These are phyloP conservation scores for Hydrolagus affinis DNA, from an alignment of 2,113 vertebrate genomes.

Conservation along the genomic window DNA sequence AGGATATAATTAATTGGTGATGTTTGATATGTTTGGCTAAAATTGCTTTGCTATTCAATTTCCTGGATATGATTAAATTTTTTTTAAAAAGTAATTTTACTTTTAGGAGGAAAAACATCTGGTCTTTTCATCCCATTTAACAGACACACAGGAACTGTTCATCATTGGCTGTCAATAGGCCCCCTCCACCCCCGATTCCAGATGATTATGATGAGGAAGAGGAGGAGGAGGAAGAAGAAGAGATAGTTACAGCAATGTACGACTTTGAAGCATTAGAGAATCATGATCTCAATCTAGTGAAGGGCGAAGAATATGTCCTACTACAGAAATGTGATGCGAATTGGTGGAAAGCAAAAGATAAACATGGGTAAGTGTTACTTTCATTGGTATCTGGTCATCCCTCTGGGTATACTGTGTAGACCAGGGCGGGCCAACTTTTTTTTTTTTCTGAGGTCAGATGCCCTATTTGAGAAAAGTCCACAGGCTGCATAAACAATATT, in stretches of 20 bases:
- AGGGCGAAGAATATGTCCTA: conserved; percentile 74
- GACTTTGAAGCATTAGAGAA: conserved; percentile 72
- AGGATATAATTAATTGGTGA: too few species aligned
- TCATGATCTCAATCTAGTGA: conserved; percentile 72
- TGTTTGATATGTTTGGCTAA: neutral
- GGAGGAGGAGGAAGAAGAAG: conserved; percentile 51
- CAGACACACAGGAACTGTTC: neutral
- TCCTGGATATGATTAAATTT: neutral
- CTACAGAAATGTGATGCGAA: conserved; percentile 76
- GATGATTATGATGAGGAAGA: conserved; percentile 42
- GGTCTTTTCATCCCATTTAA: neutral
- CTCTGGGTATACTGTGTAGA: too few species aligned
- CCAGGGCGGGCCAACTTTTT: too few species aligned
- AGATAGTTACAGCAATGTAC: conserved; percentile 76
- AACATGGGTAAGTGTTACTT: conserved; percentile 59
- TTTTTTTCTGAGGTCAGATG: too few species aligned
- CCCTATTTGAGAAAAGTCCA: too few species aligned
- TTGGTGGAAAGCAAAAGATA: conserved; percentile 82
- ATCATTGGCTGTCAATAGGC: conserved; percentile 34
- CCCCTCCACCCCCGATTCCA: conserved; percentile 48
- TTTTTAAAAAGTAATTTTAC: neutral
- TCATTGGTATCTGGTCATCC: neutral
- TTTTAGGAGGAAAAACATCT: neutral
- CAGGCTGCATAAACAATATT: too few species aligned
- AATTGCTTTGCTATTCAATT: neutral